These are phyloP conservation scores for Macrotus californicus DNA, from an alignment of 2,113 vertebrate species.

Conservation along the genomic window DNA sequence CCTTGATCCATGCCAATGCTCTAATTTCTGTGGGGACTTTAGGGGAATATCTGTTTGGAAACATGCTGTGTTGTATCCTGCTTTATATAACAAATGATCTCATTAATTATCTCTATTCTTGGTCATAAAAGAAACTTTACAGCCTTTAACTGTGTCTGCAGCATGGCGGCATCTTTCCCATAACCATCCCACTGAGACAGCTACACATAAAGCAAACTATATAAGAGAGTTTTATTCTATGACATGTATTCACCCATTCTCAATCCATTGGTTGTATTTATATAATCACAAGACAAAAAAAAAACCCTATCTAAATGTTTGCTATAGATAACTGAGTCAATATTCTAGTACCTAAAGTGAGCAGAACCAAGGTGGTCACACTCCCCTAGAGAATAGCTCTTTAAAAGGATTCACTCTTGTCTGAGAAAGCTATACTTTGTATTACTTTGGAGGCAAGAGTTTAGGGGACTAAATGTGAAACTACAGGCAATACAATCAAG, in stretches of 20 bases:
- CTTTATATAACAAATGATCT: neutral
- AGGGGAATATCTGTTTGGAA: neutral
- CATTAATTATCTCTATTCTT: neutral
- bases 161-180: neutral
- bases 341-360: neutral
- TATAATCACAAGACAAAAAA: neutral
- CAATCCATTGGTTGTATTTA: neutral
- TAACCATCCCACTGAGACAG: neutral
- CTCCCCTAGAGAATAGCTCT: neutral
- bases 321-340: neutral
- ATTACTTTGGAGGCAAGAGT: neutral
- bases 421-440: neutral
- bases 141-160: neutral
- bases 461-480: neutral
- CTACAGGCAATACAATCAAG: neutral
- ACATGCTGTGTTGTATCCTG: neutral
- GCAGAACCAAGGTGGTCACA: neutral
- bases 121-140: neutral
- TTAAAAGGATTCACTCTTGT: neutral
- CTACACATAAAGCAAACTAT: neutral
- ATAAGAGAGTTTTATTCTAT: neutral
- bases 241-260: neutral
- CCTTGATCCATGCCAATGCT: neutral
- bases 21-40: neutral
- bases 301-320: neutral